A percentile compares a stretch with the other conserved stretches of the same genome.
These are phyloP conservation scores for Chrysodeixis includens DNA, from an alignment of 2,888 invertebrate species.

Conservation along the genomic window DNA sequence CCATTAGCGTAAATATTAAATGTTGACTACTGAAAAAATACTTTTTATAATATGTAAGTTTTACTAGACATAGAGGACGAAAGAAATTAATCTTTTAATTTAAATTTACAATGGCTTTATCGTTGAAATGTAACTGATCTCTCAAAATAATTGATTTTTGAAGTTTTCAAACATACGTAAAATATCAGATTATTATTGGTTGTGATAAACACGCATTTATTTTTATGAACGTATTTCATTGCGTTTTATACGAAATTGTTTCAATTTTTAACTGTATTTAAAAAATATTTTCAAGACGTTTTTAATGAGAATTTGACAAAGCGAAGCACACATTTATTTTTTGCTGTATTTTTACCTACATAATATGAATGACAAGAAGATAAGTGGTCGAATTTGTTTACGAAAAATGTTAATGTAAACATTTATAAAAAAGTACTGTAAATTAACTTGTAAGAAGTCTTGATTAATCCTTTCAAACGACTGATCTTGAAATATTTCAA, in stretches of 20 bases:
- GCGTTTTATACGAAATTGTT: background rate
- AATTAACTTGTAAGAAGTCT: background rate
- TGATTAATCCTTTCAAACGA: background rate
- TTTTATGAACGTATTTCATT: background rate
- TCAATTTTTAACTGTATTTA: background rate
- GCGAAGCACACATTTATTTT: background rate
- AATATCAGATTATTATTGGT: too few relatives aligned
- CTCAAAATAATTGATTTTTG: background rate
- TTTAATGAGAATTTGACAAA: background rate
- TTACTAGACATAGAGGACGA: background rate
- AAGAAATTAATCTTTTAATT: background rate
- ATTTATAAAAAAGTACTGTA: too few relatives aligned
- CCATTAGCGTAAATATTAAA: conserved; percentile 55
- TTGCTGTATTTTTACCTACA: background rate
- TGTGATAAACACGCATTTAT: conserved; percentile 7
- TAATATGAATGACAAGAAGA: too few relatives aligned
- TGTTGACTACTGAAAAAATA: conserved; percentile 39
- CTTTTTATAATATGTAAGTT: background rate
- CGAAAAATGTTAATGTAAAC: too few relatives aligned
- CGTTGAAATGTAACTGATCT: background rate
- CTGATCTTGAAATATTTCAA: background rate
- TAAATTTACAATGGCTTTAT: background rate
- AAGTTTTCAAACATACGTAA: background rate
- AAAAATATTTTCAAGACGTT: background rate
- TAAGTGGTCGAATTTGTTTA: too few relatives aligned